These are phyloP conservation scores for Chanos chanos DNA, from an alignment of 2,797 vertebrate genomes.

Conservation along the genomic window DNA sequence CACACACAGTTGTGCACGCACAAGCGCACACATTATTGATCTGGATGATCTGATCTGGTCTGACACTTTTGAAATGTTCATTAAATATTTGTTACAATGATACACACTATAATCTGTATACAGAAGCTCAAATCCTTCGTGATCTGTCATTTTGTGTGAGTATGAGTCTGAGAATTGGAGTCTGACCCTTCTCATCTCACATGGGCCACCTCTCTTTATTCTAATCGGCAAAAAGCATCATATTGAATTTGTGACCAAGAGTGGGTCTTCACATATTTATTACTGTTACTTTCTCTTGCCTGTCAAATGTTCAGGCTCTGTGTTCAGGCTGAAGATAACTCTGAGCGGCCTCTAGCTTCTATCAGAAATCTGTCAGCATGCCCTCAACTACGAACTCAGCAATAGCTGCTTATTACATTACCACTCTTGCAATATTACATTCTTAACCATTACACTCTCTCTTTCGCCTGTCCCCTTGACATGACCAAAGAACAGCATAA, in stretches of 20 bases:
- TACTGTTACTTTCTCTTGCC: conserved; percentile 22
- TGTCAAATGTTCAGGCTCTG: conserved; percentile 11
- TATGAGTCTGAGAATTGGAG: no score
- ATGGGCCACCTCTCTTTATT: conserved; percentile 34
- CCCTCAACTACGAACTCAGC: conserved; percentile 3
- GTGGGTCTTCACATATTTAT: conserved; percentile 33
- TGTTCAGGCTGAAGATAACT: conserved; percentile 28
- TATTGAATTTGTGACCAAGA: conserved; percentile 50
- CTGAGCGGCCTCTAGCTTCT: conserved; percentile 13
- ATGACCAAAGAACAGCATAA: conserved; percentile 9
- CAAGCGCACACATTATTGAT: no score
- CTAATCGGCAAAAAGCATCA: conserved; percentile 45
- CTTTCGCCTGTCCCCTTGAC: conserved; percentile 3
- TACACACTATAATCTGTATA: no score
- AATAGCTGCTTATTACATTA: conserved; percentile 40
- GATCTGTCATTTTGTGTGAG: no score
- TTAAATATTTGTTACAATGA: no score
- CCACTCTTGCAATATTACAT: conserved; percentile 26
- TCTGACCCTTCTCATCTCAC: neutral
- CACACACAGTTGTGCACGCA: no score
- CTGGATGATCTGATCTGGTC: no score
- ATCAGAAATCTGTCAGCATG: conserved; percentile 34
- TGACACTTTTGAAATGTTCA: no score
- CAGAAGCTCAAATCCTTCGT: no score
- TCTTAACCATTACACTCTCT: conserved; percentile 24